These are phyloP conservation scores for Eciton burchellii DNA, from an alignment of 1,140 invertebrate species.

Conservation along the genomic window DNA sequence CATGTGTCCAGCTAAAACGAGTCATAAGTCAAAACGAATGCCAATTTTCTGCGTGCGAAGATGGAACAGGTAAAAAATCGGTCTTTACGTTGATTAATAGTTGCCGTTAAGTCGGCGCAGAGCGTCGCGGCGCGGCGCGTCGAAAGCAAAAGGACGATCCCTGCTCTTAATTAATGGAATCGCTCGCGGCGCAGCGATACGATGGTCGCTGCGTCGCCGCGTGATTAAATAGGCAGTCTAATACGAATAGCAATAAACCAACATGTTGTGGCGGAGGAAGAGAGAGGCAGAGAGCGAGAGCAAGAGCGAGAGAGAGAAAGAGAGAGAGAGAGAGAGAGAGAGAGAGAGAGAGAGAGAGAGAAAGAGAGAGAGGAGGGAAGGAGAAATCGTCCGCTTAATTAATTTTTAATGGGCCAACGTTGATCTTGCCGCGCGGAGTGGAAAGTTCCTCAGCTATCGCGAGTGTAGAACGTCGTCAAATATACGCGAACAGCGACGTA, in stretches of 20 bases:
- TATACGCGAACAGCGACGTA: neutral
- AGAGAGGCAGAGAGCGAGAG: too few species aligned
- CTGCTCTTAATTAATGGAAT: slow-evolving; percentile 64
- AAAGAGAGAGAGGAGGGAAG: too few species aligned
- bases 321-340: too few species aligned
- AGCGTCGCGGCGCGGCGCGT: slow-evolving; percentile 12
- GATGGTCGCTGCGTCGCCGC: slow-evolving; percentile 14
- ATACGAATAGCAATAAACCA: slow-evolving; percentile 43
- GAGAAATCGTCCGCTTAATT: slow-evolving; percentile 27
- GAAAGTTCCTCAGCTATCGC: slow-evolving; percentile 10
- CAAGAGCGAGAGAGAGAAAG: too few species aligned
- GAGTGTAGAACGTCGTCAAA: neutral
- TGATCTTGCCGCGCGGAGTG: neutral
- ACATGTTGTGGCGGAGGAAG: neutral
- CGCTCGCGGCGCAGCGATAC: slow-evolving; percentile 41
- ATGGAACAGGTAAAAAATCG: slow-evolving; percentile 40
- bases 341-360: too few species aligned
- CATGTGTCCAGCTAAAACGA: neutral
- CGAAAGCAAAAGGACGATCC: slow-evolving; percentile 40
- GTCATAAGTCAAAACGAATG: slow-evolving; percentile 51
- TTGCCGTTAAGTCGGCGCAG: slow-evolving; percentile 31
- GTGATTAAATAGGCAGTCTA: slow-evolving; percentile 49
- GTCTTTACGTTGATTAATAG: slow-evolving; percentile 61
- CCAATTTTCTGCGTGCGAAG: neutral
- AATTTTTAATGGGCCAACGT: slow-evolving; percentile 13